These are phyloP conservation scores for Struthio camelus DNA, from an alignment of 2,113 vertebrate genomes.

Conservation along the genomic window DNA sequence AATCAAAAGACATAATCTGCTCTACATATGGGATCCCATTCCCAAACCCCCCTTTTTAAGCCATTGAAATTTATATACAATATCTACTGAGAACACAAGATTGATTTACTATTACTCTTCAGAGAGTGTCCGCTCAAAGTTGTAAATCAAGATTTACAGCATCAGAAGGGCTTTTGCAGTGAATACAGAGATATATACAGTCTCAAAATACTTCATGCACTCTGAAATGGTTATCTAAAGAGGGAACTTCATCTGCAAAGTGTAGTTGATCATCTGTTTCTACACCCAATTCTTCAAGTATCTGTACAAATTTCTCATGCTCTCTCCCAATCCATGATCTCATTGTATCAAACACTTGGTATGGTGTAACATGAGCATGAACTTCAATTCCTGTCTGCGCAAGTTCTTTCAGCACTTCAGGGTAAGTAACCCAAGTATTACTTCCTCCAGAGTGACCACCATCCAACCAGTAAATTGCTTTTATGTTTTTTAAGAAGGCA, in stretches of 20 bases:
- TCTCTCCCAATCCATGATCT: slow-evolving; percentile 96
- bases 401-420: slow-evolving; percentile 83
- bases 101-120: not conserved
- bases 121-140: slow-evolving; percentile 24
- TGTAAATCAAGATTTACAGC: slow-evolving; percentile 12
- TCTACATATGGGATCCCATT: not conserved
- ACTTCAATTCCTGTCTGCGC: slow-evolving; percentile 83
- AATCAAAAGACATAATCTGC: not conserved
- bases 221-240: slow-evolving; percentile 95
- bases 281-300: slow-evolving; percentile 86
- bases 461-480: slow-evolving; percentile 94
- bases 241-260: slow-evolving; percentile 87
- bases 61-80: slow-evolving; percentile 15
- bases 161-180: slow-evolving; percentile 42
- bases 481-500: slow-evolving; percentile 82
- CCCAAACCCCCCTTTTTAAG: slow-evolving; percentile 11
- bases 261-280: slow-evolving; percentile 85
- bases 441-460: slow-evolving; percentile 95
- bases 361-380: slow-evolving; percentile 93
- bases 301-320: slow-evolving; percentile 86
- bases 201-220: slow-evolving; percentile 87
- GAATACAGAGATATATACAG: not conserved
- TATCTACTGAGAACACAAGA: slow-evolving; percentile 9
- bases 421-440: slow-evolving; percentile 93
- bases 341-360: slow-evolving; percentile 93